A percentile compares a stretch with the other conserved stretches of the same genome.
These are phyloP conservation scores for Athene noctua DNA, from an alignment of 2,113 vertebrate species.

Conservation along the genomic window DNA sequence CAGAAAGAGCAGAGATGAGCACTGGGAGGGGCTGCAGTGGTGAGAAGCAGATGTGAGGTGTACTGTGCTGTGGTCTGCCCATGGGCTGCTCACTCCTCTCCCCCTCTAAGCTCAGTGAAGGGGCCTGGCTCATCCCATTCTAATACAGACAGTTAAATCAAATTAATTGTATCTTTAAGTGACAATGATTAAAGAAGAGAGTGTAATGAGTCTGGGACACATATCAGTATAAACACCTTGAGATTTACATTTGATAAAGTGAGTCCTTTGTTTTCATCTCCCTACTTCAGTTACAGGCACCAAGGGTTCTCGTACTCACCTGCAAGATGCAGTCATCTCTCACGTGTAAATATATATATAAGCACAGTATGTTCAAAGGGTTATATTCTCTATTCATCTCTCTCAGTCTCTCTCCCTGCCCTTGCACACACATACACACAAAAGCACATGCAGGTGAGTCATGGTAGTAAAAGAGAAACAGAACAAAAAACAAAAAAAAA, in stretches of 20 bases:
- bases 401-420: background rate
- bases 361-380: background rate
- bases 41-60: background rate
- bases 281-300: background rate
- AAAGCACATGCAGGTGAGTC: background rate
- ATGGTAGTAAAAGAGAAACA: background rate
- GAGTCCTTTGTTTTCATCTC: background rate
- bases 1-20: background rate
- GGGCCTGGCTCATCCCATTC: background rate
- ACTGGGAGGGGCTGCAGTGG: background rate
- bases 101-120: background rate
- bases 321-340: fast-evolving
- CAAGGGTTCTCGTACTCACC: background rate
- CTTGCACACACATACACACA: too few relatives aligned
- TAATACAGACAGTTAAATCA: background rate
- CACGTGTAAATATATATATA: background rate
- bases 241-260: background rate
- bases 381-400: background rate
- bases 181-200: background rate
- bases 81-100: background rate
- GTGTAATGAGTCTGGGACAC: background rate
- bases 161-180: background rate
- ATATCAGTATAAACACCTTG: background rate
- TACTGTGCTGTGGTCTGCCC: background rate
- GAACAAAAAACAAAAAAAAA: background rate